Evolutionary conservation across 2,888 invertebrate species (phyloP).

Genomic region (Stomorhina lunata): DNA sequence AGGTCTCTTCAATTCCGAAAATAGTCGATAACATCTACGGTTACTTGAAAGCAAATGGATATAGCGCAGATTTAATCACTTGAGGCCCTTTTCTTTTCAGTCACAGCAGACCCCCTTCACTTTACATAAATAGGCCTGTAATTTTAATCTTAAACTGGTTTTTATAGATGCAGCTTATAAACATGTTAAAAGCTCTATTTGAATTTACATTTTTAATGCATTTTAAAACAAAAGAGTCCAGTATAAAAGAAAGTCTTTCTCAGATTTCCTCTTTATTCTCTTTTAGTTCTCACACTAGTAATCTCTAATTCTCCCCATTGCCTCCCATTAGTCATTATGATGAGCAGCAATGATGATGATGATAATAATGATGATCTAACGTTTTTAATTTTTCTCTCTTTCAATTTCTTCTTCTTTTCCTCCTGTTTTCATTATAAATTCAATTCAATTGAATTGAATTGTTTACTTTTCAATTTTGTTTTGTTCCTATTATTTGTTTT

Average conservation of each 20-base stretch:
- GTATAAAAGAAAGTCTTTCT: conserved; percentile 41
- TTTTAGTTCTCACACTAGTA: not conserved
- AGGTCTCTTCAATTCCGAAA: no score
- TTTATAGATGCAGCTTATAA: not conserved
- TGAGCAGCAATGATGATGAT: not conserved
- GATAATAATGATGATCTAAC: conserved; percentile 45
- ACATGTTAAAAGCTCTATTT: conserved; percentile 12
- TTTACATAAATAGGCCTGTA: no score
- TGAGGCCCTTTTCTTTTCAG: no score
- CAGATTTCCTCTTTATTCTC: not conserved
- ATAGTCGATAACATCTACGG: no score
- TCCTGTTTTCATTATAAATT: not conserved
- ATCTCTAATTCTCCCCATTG: not conserved
- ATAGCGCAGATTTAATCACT: no score
- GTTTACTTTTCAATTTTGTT: conserved; percentile 25
- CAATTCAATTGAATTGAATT: conserved; percentile 12
- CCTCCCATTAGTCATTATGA: not conserved
- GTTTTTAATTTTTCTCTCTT: not conserved
- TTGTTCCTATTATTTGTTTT: conserved; percentile 24
- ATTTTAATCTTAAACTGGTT: not conserved
- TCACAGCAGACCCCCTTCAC: no score
- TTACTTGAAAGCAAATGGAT: no score
- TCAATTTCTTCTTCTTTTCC: not conserved
- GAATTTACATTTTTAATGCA: not conserved
- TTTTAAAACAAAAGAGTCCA: conserved; percentile 5